A percentile compares a stretch with the other conserved stretches of the same genome.
phyloP scores from a whole-genome alignment of 37 sponge, comb jelly and placozoan species.

The Chondrilla cf. caribensis region DNA sequence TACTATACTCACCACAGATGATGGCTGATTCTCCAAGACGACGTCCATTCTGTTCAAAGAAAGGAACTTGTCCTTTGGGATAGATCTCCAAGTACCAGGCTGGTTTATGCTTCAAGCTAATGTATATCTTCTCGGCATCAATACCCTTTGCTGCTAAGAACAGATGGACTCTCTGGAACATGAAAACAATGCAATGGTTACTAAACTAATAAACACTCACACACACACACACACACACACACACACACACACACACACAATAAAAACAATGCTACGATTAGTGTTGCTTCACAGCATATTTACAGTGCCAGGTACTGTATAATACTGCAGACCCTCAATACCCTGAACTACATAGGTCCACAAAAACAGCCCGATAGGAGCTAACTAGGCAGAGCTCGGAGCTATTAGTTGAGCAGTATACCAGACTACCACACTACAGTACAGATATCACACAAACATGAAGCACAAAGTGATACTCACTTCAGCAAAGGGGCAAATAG shows the following conservation, averaged over 20 bases:
- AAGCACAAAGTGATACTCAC: no score
- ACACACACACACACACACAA: not conserved
- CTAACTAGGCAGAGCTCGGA: no score
- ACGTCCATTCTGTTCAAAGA: conserved; percentile 61
- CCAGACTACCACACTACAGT: no score
- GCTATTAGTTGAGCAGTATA: no score
- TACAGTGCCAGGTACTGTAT: no score
- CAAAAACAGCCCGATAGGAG: no score
- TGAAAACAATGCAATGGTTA: not conserved
- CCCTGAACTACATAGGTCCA: no score
- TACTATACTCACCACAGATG: conserved; percentile 59
- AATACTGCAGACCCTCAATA: no score
- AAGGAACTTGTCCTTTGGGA: conserved; percentile 58
- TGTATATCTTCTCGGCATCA: conserved; percentile 43
- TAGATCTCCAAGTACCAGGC: conserved; percentile 67
- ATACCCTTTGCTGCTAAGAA: conserved; percentile 43
- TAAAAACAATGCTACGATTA: no score
- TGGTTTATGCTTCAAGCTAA: conserved; percentile 67
- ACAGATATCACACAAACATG: no score
- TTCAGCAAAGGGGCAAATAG: conserved; percentile 81
- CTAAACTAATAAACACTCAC: not conserved
- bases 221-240: conserved; percentile 5
- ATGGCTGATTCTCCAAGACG: conserved; percentile 63
- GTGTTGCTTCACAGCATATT: no score
- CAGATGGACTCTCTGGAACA: conserved; percentile 74